A percentile compares a stretch with the other conserved stretches of the same genome.
Evolutionary conservation across 2,113 vertebrate genomes (phyloP).

Genomic region (Scopus umbretta): DNA sequence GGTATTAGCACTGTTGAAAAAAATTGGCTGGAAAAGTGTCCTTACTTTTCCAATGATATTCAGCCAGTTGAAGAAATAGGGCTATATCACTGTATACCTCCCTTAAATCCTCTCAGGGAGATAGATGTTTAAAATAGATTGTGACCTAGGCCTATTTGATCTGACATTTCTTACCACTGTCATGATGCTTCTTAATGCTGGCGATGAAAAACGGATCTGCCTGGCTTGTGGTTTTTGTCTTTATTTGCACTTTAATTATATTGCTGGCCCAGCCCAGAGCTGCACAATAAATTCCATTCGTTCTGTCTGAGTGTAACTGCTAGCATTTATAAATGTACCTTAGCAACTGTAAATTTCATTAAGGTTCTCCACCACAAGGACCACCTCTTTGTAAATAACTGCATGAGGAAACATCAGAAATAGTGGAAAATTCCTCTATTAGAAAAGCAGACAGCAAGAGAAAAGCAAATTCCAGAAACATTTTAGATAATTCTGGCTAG

Average conservation of each 20-base stretch:
- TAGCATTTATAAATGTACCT: constrained; percentile 32
- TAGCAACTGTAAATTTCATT: constrained; percentile 43
- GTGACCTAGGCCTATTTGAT: constrained; percentile 45
- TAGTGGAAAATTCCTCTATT: constrained; percentile 1
- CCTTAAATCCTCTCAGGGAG: constrained; percentile 71
- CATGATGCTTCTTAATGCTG: constrained; percentile 20
- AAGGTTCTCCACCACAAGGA: constrained; percentile 24
- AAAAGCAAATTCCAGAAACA: constrained; percentile 15
- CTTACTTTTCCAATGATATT: constrained; percentile 49
- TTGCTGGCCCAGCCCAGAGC: constrained; percentile 41
- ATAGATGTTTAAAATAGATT: constrained; percentile 44
- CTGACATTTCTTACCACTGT: constrained; percentile 24
- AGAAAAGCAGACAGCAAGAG: background rate
- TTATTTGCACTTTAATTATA: constrained; percentile 70
- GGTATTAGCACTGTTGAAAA: constrained; percentile 34
- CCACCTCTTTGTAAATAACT: constrained; percentile 60
- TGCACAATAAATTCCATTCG: constrained; percentile 19
- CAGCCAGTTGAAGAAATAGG: constrained; percentile 63
- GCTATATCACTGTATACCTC: constrained; percentile 59
- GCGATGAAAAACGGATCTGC: constrained; percentile 10
- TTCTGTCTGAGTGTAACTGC: background rate
- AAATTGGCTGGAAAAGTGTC: constrained; percentile 45
- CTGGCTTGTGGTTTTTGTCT: constrained; percentile 47
- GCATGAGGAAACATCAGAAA: background rate
- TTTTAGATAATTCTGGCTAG: constrained; percentile 31